Conservation (phyloP, 2,888 invertebrate genomes). For the Clanis bilineata region DNA sequence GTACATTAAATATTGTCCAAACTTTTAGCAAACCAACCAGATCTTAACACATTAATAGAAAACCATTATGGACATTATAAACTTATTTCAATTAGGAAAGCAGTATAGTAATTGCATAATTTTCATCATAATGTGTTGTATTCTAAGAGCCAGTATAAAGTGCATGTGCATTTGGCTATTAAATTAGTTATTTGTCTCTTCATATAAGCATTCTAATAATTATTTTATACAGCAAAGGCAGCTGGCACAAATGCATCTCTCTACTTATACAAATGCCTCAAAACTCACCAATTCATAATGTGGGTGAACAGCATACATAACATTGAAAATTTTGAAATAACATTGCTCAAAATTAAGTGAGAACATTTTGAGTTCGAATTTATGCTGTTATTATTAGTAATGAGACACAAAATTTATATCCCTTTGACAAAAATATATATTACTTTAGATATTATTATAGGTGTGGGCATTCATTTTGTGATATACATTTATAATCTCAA, state of each 20-base stretch:
- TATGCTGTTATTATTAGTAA: not conserved
- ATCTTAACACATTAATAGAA: not conserved
- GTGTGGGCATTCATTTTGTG: too few species aligned
- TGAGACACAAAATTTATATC: not conserved
- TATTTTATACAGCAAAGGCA: not conserved
- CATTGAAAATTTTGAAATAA: not conserved
- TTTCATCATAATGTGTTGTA: not conserved
- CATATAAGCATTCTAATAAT: not conserved
- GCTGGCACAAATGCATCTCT: constrained; percentile 5
- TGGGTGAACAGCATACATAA: not conserved
- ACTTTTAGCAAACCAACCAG: not conserved
- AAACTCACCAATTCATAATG: not conserved
- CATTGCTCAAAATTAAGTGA: not conserved
- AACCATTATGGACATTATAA: too few species aligned
- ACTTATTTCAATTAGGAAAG: too few species aligned
- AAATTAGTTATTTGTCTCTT: not conserved
- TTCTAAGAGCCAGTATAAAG: not conserved
- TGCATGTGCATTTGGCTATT: not conserved
- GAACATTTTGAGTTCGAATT: not conserved
- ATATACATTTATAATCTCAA: constrained; percentile 6
- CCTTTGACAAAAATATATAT: not conserved
- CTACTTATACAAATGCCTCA: not conserved
- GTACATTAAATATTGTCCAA: not conserved
- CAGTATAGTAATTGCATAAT: not conserved
- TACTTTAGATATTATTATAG: too few species aligned